phyloP scores from a whole-genome alignment of 2,113 vertebrate species.

The Myotis davidii region DNA sequence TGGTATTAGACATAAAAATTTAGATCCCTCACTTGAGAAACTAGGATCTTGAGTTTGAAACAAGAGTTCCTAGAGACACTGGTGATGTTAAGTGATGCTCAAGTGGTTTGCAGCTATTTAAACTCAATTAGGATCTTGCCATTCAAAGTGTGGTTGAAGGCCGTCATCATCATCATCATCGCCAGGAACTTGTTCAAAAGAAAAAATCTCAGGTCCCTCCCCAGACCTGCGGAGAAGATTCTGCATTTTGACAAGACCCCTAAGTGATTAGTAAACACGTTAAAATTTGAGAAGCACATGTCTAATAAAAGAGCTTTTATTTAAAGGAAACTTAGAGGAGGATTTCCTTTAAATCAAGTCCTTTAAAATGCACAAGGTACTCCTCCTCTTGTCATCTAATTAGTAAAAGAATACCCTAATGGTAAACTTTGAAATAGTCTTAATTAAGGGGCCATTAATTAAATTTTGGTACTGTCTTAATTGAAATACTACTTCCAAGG shows the following conservation, averaged over 20 bases:
- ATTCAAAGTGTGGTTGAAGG: background rate
- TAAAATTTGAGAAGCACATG: background rate
- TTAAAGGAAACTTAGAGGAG: background rate
- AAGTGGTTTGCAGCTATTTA: background rate
- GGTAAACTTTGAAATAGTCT: slow-evolving; percentile 2
- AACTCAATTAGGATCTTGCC: background rate
- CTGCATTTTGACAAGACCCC: background rate
- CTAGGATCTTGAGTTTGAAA: background rate
- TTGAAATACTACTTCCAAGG: background rate
- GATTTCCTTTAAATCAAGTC: background rate
- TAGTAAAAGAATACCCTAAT: background rate
- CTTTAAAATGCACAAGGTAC: background rate
- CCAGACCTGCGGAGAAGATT: background rate
- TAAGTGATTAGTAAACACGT: background rate
- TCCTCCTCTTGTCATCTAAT: background rate
- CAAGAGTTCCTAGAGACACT: background rate
- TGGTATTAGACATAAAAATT: background rate
- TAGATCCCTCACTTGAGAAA: background rate
- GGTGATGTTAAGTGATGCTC: background rate
- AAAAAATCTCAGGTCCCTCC: background rate
- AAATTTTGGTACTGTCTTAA: background rate
- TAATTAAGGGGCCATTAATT: background rate
- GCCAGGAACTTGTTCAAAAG: background rate
- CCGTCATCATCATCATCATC: background rate
- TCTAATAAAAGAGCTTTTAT: background rate